These are phyloP conservation scores for Entomyzon cyanotis DNA, from an alignment of 2,113 vertebrate species.

Conservation along the genomic window DNA sequence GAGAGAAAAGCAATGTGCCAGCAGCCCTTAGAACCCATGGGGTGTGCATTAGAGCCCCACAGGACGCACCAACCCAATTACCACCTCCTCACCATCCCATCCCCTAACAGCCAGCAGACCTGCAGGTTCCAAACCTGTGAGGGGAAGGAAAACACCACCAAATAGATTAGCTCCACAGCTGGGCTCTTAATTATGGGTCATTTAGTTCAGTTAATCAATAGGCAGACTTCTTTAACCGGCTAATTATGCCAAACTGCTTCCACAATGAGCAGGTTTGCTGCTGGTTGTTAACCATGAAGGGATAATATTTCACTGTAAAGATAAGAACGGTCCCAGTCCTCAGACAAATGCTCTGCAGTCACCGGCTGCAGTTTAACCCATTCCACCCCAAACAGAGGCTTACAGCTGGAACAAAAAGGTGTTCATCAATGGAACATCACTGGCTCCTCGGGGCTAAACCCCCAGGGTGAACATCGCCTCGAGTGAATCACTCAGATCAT, in stretches of 20 bases:
- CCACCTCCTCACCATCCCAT: slow-evolving; percentile 9
- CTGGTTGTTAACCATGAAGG: slow-evolving; percentile 56
- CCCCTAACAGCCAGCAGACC: neutral
- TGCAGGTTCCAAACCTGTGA: slow-evolving; percentile 18
- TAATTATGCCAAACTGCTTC: slow-evolving; percentile 64
- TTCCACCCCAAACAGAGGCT: neutral
- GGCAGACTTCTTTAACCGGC: slow-evolving; percentile 65
- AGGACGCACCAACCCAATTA: neutral
- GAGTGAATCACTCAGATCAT: neutral
- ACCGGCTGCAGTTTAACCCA: neutral
- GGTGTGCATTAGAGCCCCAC: neutral
- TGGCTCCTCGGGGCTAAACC: neutral
- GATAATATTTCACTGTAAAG: slow-evolving; percentile 60
- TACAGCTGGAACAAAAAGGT: neutral
- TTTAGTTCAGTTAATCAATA: slow-evolving; percentile 73
- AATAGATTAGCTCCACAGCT: slow-evolving; percentile 46
- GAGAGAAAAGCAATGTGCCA: neutral
- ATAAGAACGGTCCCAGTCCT: neutral
- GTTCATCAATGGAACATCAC: no score
- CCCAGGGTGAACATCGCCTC: neutral
- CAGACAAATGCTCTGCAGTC: neutral
- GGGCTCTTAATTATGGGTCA: slow-evolving; percentile 70
- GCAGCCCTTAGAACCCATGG: neutral
- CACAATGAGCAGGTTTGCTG: slow-evolving; percentile 54
- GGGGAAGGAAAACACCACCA: slow-evolving; percentile 27